A percentile compares a stretch with the other conserved stretches of the same genome.
Evolutionary conservation across 53 echinoderm and acorn worm species (phyloP).

Genomic region (Zoroaster sp.): DNA sequence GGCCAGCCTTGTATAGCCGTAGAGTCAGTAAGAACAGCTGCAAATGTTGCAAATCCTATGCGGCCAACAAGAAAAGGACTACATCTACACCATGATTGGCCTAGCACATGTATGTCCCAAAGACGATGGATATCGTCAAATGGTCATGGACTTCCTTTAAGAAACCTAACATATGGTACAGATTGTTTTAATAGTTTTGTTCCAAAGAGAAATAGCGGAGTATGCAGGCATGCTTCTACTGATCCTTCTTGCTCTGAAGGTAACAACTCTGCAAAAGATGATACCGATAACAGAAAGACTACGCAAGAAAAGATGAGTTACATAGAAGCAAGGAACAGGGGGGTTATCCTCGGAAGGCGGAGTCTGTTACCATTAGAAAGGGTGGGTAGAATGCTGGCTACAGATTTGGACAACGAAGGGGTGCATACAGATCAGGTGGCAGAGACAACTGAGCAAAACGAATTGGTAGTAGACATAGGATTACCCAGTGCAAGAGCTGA

Average conservation of each 20-base stretch:
- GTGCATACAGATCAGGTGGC: neutral
- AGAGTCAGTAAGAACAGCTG: too few species aligned
- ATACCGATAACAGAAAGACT: neutral
- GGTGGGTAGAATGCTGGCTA: slow-evolving; percentile 47
- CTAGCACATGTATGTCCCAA: too few species aligned
- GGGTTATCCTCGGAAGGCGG: slow-evolving; percentile 42
- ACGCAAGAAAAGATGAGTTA: slow-evolving; percentile 27
- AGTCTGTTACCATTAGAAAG: slow-evolving; percentile 70
- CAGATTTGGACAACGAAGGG: neutral
- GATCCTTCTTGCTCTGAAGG: neutral
- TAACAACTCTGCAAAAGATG: neutral
- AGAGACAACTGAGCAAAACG: neutral
- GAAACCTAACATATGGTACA: too few species aligned
- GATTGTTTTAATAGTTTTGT: too few species aligned
- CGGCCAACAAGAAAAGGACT: too few species aligned
- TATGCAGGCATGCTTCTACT: neutral
- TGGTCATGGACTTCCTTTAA: too few species aligned
- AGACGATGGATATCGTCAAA: too few species aligned
- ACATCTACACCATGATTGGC: too few species aligned
- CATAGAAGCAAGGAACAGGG: slow-evolving; percentile 60
- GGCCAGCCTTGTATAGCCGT: too few species aligned
- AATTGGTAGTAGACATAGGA: neutral
- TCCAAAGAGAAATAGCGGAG: neutral
- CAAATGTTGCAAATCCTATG: too few species aligned
- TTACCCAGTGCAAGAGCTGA: neutral